Conservation (phyloP, 1,140 invertebrate species). For the Bombus huntii region DNA sequence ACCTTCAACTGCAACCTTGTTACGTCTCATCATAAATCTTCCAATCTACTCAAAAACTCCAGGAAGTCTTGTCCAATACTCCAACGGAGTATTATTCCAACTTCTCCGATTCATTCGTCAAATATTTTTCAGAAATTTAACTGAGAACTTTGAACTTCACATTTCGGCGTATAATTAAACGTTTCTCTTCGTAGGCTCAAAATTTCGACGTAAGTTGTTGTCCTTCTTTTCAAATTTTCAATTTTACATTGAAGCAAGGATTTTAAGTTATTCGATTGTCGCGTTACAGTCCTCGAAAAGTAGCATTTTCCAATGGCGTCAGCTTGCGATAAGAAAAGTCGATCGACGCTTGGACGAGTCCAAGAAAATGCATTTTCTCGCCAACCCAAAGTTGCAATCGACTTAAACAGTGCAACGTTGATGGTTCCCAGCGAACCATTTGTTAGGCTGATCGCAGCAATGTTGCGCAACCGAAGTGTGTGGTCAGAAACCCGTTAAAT, state of each 20-base stretch:
- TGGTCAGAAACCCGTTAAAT: slow-evolving; percentile 57
- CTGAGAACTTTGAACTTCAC: not conserved
- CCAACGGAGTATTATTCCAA: not conserved
- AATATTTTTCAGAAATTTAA: not conserved
- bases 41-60: slow-evolving; percentile 5
- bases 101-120: no score
- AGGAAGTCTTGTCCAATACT: slow-evolving; percentile 7
- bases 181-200: not conserved
- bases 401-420: slow-evolving; percentile 34
- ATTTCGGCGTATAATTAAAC: not conserved
- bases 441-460: slow-evolving; percentile 18
- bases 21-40: slow-evolving; percentile 34
- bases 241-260: not conserved
- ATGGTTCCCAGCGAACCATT: slow-evolving; percentile 33
- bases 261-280: no score
- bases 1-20: slow-evolving; percentile 19
- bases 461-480: slow-evolving; percentile 52
- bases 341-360: not conserved
- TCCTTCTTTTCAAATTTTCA: not conserved
- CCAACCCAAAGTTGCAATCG: slow-evolving; percentile 6
- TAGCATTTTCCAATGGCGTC: not conserved
- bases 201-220: not conserved
- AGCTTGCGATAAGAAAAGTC: not conserved
- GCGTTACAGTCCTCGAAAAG: no score
- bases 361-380: not conserved